phyloP scores from a whole-genome alignment of 2,888 invertebrate genomes.

The Agrotis clavis region DNA sequence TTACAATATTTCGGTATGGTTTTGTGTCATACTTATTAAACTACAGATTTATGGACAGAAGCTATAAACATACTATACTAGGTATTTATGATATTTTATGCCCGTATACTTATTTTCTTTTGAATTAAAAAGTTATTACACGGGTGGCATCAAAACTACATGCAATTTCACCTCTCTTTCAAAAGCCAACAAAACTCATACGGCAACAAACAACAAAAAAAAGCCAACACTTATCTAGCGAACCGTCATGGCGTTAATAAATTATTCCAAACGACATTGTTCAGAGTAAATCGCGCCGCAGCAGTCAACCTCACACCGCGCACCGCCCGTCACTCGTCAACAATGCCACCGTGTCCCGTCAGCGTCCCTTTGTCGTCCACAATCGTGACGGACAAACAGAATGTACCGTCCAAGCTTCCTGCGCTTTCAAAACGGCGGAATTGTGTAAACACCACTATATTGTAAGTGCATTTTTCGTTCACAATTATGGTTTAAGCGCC shows the following conservation, averaged over 20 bases:
- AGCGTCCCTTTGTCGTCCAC: slow-evolving; percentile 73
- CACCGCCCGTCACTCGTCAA: slow-evolving; percentile 62
- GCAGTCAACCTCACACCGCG: slow-evolving; percentile 72
- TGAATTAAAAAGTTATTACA: background rate
- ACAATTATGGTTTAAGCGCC: slow-evolving; percentile 41
- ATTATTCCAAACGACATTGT: slow-evolving; percentile 67
- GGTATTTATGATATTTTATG: background rate
- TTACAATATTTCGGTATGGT: background rate
- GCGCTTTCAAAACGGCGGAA: slow-evolving; percentile 82
- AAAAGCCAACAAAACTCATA: slow-evolving; percentile 27
- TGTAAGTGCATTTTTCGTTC: slow-evolving; percentile 70
- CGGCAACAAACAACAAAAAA: slow-evolving; percentile 22
- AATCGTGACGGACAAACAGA: slow-evolving; percentile 82
- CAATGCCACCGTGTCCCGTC: slow-evolving; percentile 74
- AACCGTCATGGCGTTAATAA: slow-evolving; percentile 64
- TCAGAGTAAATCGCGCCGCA: slow-evolving; percentile 66
- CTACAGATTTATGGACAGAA: background rate
- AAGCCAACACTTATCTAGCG: slow-evolving; percentile 41
- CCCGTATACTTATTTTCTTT: background rate
- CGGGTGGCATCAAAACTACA: background rate
- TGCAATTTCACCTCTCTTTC: background rate
- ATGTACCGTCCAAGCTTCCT: slow-evolving; percentile 82
- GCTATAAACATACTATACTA: background rate
- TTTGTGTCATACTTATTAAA: background rate
- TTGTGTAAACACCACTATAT: slow-evolving; percentile 79